A percentile compares a stretch with the other conserved stretches of the same genome.
Evolutionary conservation across 2,888 invertebrate genomes (phyloP).

Genomic region (Cheilosia grossa): DNA sequence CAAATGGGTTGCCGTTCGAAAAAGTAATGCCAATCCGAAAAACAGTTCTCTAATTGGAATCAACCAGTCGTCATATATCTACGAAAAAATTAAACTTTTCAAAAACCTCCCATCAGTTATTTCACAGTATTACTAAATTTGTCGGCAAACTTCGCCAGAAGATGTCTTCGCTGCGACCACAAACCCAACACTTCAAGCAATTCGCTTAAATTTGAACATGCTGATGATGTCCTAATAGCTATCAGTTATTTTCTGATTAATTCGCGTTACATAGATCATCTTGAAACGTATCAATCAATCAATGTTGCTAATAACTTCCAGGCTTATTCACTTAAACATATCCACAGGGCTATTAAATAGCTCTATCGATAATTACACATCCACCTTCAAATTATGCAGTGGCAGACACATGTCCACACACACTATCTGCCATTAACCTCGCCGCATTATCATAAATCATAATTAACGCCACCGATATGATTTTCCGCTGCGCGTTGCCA

Average conservation of each 20-base stretch:
- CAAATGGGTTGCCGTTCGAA: too few relatives aligned
- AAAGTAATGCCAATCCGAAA: too few relatives aligned
- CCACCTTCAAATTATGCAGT: neutral
- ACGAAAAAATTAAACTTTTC: too few relatives aligned
- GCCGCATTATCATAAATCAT: constrained; percentile 32
- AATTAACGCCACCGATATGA: constrained; percentile 18
- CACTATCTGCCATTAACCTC: constrained; percentile 12
- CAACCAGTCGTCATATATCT: too few relatives aligned
- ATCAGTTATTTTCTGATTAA: neutral
- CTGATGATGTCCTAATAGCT: neutral
- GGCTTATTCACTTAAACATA: neutral
- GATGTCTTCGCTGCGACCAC: too few relatives aligned
- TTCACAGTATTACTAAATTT: too few relatives aligned
- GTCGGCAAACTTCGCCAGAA: too few relatives aligned
- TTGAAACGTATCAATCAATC: neutral
- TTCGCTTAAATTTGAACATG: neutral
- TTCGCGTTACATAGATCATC: neutral
- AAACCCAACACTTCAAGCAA: too few relatives aligned
- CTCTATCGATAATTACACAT: constrained; percentile 3
- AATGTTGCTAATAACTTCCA: neutral
- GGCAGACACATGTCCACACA: neutral
- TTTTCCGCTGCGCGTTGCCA: constrained; percentile 9
- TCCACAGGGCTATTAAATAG: neutral
- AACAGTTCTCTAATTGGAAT: too few relatives aligned
- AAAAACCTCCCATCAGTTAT: too few relatives aligned